Percentiles rank a stretch among this genome's conserved stretches.
Evolutionary conservation across 2,888 invertebrate genomes (phyloP).

Genomic region (Campopleginae sp.): DNA sequence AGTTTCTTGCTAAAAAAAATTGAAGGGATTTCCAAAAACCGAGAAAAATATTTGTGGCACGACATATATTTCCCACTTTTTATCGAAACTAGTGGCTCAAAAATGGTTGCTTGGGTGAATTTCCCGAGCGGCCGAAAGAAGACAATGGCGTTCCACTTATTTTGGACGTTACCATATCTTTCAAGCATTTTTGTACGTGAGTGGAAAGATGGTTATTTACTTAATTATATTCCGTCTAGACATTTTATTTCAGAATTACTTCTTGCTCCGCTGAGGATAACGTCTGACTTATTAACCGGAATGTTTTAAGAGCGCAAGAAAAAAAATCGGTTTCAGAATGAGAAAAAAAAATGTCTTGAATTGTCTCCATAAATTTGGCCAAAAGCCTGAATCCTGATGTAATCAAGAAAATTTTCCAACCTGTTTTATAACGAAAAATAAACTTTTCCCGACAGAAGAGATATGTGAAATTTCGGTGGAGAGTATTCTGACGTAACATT

Average conservation of each 20-base stretch:
- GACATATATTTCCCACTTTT: not conserved
- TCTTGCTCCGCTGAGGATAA: not conserved
- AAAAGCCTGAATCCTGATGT: not conserved
- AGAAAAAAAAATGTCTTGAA: not conserved
- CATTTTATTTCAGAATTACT: not conserved
- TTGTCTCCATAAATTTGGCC: not conserved
- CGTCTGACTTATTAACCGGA: not conserved
- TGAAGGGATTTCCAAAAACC: not conserved
- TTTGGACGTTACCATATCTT: not conserved
- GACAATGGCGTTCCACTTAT: not conserved
- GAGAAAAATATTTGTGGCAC: not conserved
- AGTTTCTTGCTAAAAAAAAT: not conserved
- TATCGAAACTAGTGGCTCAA: not conserved
- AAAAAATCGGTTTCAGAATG: not conserved
- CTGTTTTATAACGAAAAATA: not conserved
- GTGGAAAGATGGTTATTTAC: not conserved
- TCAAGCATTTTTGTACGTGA: not conserved
- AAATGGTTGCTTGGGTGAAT: not conserved
- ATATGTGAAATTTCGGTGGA: conserved; percentile 48
- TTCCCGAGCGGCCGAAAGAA: not conserved
- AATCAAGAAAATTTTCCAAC: not conserved
- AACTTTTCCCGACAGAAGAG: conserved; percentile 18
- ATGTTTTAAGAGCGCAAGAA: not conserved
- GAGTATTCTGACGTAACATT: conserved; percentile 11
- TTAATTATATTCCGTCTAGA: not conserved